Conservation (phyloP, 2,113 vertebrate species). For the Nannospalax galili region DNA sequence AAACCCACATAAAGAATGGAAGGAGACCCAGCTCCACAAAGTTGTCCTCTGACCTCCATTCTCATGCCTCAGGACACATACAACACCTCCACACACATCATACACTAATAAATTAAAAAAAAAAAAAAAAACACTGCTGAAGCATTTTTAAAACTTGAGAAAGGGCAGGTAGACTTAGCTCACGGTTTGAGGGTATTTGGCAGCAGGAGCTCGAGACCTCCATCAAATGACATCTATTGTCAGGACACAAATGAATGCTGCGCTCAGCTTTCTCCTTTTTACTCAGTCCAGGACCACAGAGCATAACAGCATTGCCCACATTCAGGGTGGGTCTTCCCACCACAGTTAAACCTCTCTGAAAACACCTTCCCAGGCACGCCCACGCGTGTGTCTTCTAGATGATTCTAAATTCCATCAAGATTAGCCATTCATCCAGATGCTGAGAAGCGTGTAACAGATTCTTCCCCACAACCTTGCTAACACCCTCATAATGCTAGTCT, state of each 20-base stretch:
- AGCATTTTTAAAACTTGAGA: not conserved
- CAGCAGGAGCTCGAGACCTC: not conserved
- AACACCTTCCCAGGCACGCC: not conserved
- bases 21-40: not conserved
- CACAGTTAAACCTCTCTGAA: not conserved
- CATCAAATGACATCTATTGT: too few relatives aligned
- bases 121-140: not conserved
- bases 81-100: not conserved
- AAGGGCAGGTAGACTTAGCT: not conserved
- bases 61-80: not conserved
- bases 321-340: not conserved
- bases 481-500: not conserved
- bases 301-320: too few relatives aligned
- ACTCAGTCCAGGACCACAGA: not conserved
- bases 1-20: not conserved
- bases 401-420: not conserved
- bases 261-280: not conserved
- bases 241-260: not conserved
- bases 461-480: not conserved
- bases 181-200: not conserved
- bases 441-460: accelerated
- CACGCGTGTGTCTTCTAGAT: not conserved
- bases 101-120: not conserved
- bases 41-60: not conserved
- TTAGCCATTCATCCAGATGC: not conserved